A percentile compares a stretch with the other conserved stretches of the same genome.
phyloP scores from a whole-genome alignment of 2,797 vertebrate genomes.

The Enteromius fasciolatus region DNA sequence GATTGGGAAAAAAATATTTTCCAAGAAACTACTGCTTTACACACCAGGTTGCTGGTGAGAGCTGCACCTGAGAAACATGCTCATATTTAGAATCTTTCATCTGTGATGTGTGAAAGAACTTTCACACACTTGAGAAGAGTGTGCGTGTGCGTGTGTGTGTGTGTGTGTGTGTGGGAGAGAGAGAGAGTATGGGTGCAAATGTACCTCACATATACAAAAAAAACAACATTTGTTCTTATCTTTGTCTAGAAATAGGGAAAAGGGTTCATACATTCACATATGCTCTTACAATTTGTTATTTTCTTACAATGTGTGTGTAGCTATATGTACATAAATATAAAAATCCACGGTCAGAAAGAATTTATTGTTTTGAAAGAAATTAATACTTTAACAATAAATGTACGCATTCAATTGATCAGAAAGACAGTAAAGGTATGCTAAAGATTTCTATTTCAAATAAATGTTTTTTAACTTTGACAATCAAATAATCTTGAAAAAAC shows the following conservation, averaged over 20 bases:
- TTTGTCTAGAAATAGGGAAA: not conserved
- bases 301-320: not conserved
- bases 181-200: not conserved
- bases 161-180: too few species aligned
- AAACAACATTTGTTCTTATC: not conserved
- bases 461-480: not conserved
- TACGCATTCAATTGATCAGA: not conserved
- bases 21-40: conserved; percentile 6
- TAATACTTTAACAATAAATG: not conserved
- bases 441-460: not conserved
- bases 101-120: conserved; percentile 8
- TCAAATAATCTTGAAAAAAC: not conserved
- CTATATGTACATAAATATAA: not conserved
- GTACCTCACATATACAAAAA: too few species aligned
- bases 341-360: not conserved
- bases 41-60: conserved; percentile 8
- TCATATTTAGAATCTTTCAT: not conserved
- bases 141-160: not conserved
- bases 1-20: not conserved
- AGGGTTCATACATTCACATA: not conserved
- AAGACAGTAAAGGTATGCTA: not conserved
- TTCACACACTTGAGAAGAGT: not conserved
- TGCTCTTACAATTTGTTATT: not conserved
- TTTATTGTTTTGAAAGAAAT: not conserved
- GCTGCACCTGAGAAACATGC: conserved; percentile 7